A percentile compares a stretch with the other conserved stretches of the same genome.
Evolutionary conservation across 2,888 invertebrate genomes (phyloP).

Genomic region (Dichetophora obliterata): DNA sequence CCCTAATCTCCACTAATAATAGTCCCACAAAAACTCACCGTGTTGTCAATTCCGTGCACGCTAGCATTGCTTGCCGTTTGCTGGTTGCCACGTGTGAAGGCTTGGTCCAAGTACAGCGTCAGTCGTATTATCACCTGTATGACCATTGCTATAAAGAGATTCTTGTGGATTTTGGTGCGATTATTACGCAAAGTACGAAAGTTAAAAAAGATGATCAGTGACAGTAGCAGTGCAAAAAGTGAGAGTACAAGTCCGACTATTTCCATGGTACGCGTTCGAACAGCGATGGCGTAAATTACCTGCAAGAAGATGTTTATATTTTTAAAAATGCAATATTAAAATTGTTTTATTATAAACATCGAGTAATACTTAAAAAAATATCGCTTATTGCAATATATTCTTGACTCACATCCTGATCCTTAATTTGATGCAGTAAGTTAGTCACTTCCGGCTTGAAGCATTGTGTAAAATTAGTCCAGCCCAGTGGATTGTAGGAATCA

Average conservation of each 20-base stretch:
- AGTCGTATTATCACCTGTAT: constrained; percentile 81
- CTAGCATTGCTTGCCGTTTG: constrained; percentile 62
- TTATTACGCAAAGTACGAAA: constrained; percentile 85
- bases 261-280: constrained; percentile 82
- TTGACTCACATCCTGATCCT: constrained; percentile 67
- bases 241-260: constrained; percentile 88
- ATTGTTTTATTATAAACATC: too few relatives aligned
- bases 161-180: constrained; percentile 87
- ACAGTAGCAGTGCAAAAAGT: constrained; percentile 79
- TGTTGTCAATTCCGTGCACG: constrained; percentile 75
- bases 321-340: too few relatives aligned
- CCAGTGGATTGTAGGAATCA: constrained; percentile 68
- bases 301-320: constrained; percentile 60
- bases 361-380: too few relatives aligned
- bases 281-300: constrained; percentile 78
- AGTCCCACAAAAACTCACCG: constrained; percentile 71
- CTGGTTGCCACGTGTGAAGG: constrained; percentile 69
- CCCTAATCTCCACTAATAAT: too few relatives aligned
- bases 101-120: constrained; percentile 82
- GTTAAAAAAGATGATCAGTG: constrained; percentile 84
- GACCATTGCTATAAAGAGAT: constrained; percentile 85
- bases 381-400: not conserved
- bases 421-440: constrained; percentile 73
- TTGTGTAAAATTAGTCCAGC: constrained; percentile 88
- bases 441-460: constrained; percentile 82